A percentile compares a stretch with the other conserved stretches of the same genome.
Evolutionary conservation across 2,888 invertebrate genomes (phyloP).

Genomic region (Thalpophila matura): DNA sequence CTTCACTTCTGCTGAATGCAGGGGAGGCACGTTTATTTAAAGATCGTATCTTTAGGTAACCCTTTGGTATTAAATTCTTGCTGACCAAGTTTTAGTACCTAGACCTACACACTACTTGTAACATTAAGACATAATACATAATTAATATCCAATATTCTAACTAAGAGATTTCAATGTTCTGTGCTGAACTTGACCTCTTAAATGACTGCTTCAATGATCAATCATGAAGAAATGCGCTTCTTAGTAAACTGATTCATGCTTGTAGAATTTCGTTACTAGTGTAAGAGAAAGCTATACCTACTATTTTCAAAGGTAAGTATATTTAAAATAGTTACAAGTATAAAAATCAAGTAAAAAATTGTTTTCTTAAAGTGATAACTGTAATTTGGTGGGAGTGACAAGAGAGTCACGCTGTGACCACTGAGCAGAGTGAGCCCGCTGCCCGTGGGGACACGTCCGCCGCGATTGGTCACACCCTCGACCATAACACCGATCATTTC

Average conservation of each 20-base stretch:
- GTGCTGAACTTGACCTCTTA: neutral
- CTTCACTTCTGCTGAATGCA: too few relatives aligned
- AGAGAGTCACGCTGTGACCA: constrained; percentile 64
- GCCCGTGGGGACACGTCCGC: constrained; percentile 71
- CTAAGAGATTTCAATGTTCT: neutral
- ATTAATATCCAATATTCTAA: too few relatives aligned
- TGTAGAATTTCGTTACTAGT: neutral
- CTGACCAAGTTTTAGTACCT: too few relatives aligned
- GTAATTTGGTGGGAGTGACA: constrained; percentile 51
- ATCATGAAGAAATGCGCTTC: neutral
- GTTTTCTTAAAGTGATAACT: constrained; percentile 45
- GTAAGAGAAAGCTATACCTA: too few relatives aligned
- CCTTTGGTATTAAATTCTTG: too few relatives aligned
- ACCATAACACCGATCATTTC: constrained; percentile 72
- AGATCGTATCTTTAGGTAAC: too few relatives aligned
- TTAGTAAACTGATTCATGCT: neutral
- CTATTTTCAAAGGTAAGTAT: too few relatives aligned
- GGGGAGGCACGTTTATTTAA: too few relatives aligned
- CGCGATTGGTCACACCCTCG: constrained; percentile 75
- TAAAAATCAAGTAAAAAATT: too few relatives aligned
- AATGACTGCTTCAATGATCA: neutral
- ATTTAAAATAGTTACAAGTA: too few relatives aligned
- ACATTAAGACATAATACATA: too few relatives aligned
- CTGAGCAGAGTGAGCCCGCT: constrained; percentile 59
- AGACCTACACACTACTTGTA: too few relatives aligned